Base-by-base conservation (phyloP, 1,140 invertebrate species). In the Choristoneura fumiferana region DNA sequence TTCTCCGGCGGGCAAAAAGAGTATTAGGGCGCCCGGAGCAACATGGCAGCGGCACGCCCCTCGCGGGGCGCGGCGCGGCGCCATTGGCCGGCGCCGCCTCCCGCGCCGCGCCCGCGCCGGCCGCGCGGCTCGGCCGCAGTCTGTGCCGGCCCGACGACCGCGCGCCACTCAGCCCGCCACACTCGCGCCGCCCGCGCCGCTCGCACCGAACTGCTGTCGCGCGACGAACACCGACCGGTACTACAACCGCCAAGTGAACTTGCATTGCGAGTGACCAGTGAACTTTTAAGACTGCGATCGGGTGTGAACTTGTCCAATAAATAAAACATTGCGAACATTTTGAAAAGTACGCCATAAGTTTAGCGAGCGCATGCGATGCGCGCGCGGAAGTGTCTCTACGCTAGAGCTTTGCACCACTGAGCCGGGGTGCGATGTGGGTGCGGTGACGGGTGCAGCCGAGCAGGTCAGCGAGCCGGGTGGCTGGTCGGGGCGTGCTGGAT, bases 1-100 rank as follows among this genome's bases (percentile, higher is more conserved):
- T 87, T 87, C 84, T 80, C 75, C 73, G 74, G 71, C 68, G 71
- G 74, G 78, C 77, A 84, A 87, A 86, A 86, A 86, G 83, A 84
- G 84, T 78, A 84, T 86, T 84, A 84, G 75, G 62, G 73, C 71
- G 63, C 61, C 63, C 61, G 64, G 54, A 66, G 73, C 75, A 84
- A 84, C 81, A 84, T 84, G 84, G 84, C 81, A 73, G 74, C 73
- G 84, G 69, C 81, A 77, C 81, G 81, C 84, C 80, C 73, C 71
- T 58, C 39, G 55, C 57, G 36, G 55, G 39, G 56, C 62, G 67
- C 35, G 54, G 69, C 43, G 57, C 13, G 17, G 40, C 45, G 33
- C 33, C 57, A 36, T 15, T 15, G 40, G 43, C 43, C 43, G 15
- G 57, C 57, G 39, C 57, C 57, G 55, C 29, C 38, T 10, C 43